Evolutionary conservation across 2,888 invertebrate species (phyloP), one percentile per base, ranked within the genome.

Genomic region (Crepidodera aurea): DNA sequence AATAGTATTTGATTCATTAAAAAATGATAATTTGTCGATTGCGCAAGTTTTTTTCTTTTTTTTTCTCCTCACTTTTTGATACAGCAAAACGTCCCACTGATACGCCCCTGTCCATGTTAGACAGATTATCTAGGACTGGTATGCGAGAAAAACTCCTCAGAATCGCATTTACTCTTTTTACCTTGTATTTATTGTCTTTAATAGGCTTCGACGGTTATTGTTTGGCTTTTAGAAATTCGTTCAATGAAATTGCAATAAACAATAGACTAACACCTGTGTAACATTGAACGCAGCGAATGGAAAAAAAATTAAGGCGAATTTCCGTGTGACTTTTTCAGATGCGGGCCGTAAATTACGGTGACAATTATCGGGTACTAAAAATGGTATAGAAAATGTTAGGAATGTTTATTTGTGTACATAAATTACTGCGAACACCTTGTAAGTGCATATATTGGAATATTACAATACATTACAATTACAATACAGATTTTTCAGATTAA

Each of bases 151-250:
- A 73, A 73, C 68, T 71, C 66, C 57, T 69, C 70, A 70, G 71
- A 68, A 69, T 68, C 68, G 68, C 72, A 71, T 69, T 67, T 69
- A 67, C 67, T 61, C 70, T 73, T 71, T 71, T 74, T 72, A 75
- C 75, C 76, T 76, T 76, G 76, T 73, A 69, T 75, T 76, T 75
- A 75, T 73, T 75, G 73, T 71, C 76, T 75, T 74, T 75, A 75
- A 75, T 75, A 72, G 75, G 72, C 72, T 39, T 57, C 13, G 72
- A 22, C 72, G 68, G 72, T 75, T 74, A 76, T 75, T 73, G 71
- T 71, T 70, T 71, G 67, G 44, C 67, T 68, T 75, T 74, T 72
- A 75, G 75, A 75, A 75, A 75, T 72, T 73, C 71, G 72, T 70
- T 75, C 75, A 75, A 76, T 75, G 75, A 73, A 73, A 77, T 69